Evolutionary conservation across 2,797 vertebrate species (phyloP).

Genomic region (Poecile montanus): DNA sequence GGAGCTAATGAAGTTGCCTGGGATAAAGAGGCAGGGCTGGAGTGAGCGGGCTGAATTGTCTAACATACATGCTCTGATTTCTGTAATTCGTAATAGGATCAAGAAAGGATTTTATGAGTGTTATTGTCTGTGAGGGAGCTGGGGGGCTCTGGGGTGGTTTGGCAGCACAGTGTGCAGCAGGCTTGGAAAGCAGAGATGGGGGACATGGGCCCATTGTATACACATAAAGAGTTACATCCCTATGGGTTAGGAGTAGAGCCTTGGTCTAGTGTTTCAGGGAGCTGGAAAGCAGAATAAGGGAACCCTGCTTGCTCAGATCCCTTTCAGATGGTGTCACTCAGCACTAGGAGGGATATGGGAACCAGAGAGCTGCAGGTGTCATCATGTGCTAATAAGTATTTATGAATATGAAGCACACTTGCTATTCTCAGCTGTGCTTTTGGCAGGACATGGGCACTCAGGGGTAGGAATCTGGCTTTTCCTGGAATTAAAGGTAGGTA

Average conservation of each 20-base stretch:
- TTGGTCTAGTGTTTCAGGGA: not conserved
- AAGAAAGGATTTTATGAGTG: not conserved
- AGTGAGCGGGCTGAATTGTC: not conserved
- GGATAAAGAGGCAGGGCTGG: not conserved
- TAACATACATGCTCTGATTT: fast-evolving
- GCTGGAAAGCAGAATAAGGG: not conserved
- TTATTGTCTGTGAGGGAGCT: not conserved
- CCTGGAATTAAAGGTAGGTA: not conserved
- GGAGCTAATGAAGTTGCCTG: not conserved
- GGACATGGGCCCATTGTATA: fast-evolving
- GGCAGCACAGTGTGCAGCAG: not conserved
- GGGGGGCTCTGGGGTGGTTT: not conserved
- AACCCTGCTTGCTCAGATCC: not conserved
- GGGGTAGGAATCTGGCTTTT: not conserved
- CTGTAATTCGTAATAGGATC: not conserved
- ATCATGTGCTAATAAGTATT: not conserved
- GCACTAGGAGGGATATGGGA: not conserved
- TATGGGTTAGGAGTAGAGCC: not conserved
- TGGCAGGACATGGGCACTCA: not conserved
- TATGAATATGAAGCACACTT: not conserved
- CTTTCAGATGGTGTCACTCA: not conserved
- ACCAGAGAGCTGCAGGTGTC: not conserved
- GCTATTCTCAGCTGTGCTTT: not conserved
- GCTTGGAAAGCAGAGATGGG: not conserved
- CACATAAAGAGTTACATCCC: not conserved